Evolutionary conservation across 2,113 vertebrate genomes (phyloP), one percentile per base, ranked within the genome.

Genomic region (Gobiocypris rarus): DNA sequence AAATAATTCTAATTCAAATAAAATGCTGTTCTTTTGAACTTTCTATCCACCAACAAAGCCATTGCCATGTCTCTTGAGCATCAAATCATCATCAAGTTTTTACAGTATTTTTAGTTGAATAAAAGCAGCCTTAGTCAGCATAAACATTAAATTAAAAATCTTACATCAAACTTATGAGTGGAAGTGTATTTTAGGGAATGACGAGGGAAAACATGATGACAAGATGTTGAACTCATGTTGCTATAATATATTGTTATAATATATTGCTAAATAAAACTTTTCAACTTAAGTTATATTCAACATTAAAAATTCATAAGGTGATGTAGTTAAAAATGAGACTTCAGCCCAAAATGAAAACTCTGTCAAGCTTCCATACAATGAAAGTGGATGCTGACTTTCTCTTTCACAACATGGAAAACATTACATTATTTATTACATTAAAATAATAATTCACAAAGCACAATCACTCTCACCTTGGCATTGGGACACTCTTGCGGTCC

Each of bases 401-500:
- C 24, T 26, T 34, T 65, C 3, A 67, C 28, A 19, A 19, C 0
- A 10, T 38, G 15, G 7, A 67, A 31, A 34, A 9, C 17, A 34
- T n/a, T 61, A 1, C 15, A 31, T 63, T 10, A 67, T 34, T 19
- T 7, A 8, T 54, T 22, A 54, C 52, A 54, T 54, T 54, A 54
- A 54, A 54, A 22, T 6, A 54, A 67, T 67, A 34, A 65, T 65
- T 19, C 5, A 13, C 3, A 52, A 75, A 75, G 14, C 88, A 96
- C 89, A 92, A n/a, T 24, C 5, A 11, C 3, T 43, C 52, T 80
- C 41, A 87, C 86, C 73, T 88, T 88, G 24, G 52, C 22, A 50
- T 81, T 88, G 59, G 71, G 58, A 65, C 7, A 58, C 8, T 88
- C 87, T 58, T 58, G 52, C 26, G 13, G 84, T 6, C 52, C 61